phyloP scores from a whole-genome alignment of 1,140 invertebrate genomes.

The Agrypnia vestita region DNA sequence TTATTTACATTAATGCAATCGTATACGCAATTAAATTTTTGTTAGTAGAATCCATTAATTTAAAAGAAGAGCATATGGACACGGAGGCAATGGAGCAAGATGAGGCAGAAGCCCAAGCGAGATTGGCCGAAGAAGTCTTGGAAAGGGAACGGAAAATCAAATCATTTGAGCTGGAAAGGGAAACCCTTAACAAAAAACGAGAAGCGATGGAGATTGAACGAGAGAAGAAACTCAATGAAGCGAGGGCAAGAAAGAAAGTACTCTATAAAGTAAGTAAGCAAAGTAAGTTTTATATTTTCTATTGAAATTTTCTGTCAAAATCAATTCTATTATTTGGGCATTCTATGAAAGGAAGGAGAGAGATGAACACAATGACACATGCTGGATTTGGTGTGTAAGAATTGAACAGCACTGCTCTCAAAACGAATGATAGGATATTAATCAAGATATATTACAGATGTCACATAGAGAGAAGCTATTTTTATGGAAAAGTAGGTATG shows the following conservation, averaged over 20 bases:
- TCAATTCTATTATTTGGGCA: no score
- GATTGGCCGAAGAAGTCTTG: constrained; percentile 60
- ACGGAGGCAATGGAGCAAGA: constrained; percentile 54
- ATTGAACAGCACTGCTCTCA: no score
- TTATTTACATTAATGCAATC: no score
- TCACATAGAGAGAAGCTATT: no score
- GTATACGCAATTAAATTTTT: background rate
- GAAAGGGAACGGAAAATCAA: constrained; percentile 65
- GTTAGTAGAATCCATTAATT: background rate
- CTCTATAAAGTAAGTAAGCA: background rate
- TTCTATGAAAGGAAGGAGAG: no score
- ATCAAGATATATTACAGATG: no score
- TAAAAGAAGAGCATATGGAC: constrained; percentile 37
- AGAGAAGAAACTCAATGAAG: constrained; percentile 64
- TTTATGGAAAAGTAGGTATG: no score
- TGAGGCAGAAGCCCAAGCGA: constrained; percentile 61
- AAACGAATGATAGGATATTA: no score
- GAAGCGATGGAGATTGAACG: constrained; percentile 70
- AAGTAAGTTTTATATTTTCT: no score
- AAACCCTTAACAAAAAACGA: constrained; percentile 67
- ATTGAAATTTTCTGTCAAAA: no score
- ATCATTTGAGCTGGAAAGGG: constrained; percentile 66
- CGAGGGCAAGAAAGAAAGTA: constrained; percentile 63
- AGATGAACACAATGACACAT: no score
- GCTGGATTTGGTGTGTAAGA: no score